Evolutionary conservation across 2,888 invertebrate species (phyloP).

Genomic region (Syritta pipiens): DNA sequence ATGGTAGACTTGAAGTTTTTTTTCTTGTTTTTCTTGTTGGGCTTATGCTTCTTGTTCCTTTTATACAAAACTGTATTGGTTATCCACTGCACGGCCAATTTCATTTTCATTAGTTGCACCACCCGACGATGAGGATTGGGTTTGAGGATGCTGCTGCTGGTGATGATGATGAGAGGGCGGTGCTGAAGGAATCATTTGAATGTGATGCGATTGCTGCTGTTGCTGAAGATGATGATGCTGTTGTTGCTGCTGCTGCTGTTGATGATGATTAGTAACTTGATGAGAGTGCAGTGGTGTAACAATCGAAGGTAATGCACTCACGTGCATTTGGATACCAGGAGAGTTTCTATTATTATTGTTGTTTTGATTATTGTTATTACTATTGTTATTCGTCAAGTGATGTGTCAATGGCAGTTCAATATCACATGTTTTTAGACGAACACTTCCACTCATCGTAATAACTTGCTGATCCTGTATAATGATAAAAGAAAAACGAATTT

Average conservation of each 20-base stretch:
- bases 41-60: slow-evolving; percentile 6
- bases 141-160: slow-evolving; percentile 57
- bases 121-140: slow-evolving; percentile 35
- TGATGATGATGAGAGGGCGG: slow-evolving; percentile 54
- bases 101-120: slow-evolving; percentile 68
- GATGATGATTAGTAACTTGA: slow-evolving; percentile 40
- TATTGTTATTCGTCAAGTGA: slow-evolving; percentile 66
- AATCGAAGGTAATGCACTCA: slow-evolving; percentile 31
- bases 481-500: slow-evolving; percentile 6
- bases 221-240: slow-evolving; percentile 69
- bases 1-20: slow-evolving; percentile 1
- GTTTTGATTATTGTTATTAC: slow-evolving; percentile 48
- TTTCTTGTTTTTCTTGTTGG: not conserved
- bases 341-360: slow-evolving; percentile 59
- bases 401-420: slow-evolving; percentile 78
- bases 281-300: slow-evolving; percentile 39
- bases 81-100: slow-evolving; percentile 86
- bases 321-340: slow-evolving; percentile 45
- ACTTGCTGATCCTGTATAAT: slow-evolving; percentile 79
- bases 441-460: slow-evolving; percentile 79
- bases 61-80: slow-evolving; percentile 89
- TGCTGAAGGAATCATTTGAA: slow-evolving; percentile 39
- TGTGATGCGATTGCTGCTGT: slow-evolving; percentile 69
- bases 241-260: slow-evolving; percentile 67
- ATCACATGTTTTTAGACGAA: slow-evolving; percentile 79